Base-by-base conservation (phyloP, 2,888 invertebrate species). In the Flabesymbios commensalis region DNA sequence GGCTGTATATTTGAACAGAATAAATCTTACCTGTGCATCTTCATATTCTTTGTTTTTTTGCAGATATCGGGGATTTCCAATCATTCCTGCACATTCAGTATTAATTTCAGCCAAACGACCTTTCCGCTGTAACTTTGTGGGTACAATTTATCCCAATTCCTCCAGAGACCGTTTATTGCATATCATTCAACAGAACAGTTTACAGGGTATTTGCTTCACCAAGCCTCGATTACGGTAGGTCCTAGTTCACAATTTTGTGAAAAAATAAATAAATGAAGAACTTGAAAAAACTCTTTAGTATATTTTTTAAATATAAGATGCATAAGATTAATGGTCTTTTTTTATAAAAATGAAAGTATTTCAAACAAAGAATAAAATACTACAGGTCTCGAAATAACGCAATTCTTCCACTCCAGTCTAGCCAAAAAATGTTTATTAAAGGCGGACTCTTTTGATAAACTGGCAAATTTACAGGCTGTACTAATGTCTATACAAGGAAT, bases 61-160 rank as follows among this genome's bases (percentile, higher is more conserved):
- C 78, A 83, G 75, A 65, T 85, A 84, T 65, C 75, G 85, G 54
- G 76, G 81, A 26, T 86, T 86, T 74, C 85, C 85, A 5, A 74
- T 76, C 61, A 72, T 81, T 3, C 74, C 79, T 48, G 72, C 74
- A 29, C 70, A 74, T 19, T 70, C 76, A 36, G 64, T 83, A 19
- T 78, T 80, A 59, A 63, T 80, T 26, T 66, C 74, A 29, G 72
- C 74, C 31, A 68, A 74, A n/a, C 76, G 86, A 48, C 78, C 78
- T 52, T 84, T 81, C 71, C 59, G 78, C 19, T 86, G 85, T 73
- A 86, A 85, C 72, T 85, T 85, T 70, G 68, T 85, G 36, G 86
- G 84, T 10, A 85, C 86, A 2, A 73, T 86, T 29, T 85, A 86
- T 72, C 72, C 77, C 57, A 83, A 84, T 68, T 83, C 83, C 3